A percentile compares a stretch with the other conserved stretches of the same genome.
Evolutionary conservation across 1,140 invertebrate species (phyloP).

Genomic region (Dolichoris vasculosae): DNA sequence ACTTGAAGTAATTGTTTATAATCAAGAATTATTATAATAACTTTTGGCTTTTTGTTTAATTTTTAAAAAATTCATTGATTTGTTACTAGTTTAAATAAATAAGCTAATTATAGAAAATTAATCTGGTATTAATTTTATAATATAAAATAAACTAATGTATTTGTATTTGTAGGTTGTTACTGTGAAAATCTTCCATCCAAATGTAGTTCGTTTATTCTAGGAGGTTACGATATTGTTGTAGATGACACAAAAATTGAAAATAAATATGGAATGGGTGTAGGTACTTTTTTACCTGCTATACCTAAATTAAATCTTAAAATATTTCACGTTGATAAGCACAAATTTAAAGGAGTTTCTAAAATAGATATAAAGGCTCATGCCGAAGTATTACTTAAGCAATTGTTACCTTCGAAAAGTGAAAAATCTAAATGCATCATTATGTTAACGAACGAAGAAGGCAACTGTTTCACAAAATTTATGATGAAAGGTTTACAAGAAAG

Average conservation of each 20-base stretch:
- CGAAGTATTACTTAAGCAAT: constrained; percentile 28
- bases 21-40: no score
- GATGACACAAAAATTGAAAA: constrained; percentile 55
- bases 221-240: constrained; percentile 49
- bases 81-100: no score
- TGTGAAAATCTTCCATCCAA: constrained; percentile 54
- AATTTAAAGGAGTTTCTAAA: constrained; percentile 18
- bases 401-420: constrained; percentile 42
- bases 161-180: constrained; percentile 54
- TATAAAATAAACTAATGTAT: not conserved
- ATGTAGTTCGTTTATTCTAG: constrained; percentile 48
- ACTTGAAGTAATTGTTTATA: not conserved
- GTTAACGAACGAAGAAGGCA: constrained; percentile 53
- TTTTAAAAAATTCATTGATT: no score
- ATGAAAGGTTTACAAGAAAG: constrained; percentile 46
- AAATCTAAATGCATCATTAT: constrained; percentile 62
- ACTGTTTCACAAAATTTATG: constrained; percentile 45
- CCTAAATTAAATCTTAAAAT: constrained; percentile 55
- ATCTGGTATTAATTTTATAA: not conserved
- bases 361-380: constrained; percentile 38
- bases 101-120: not conserved
- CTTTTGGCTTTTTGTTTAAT: no score
- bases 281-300: constrained; percentile 63
- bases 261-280: constrained; percentile 47
- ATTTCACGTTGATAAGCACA: constrained; percentile 27